Conservation (phyloP, 2,797 vertebrate species). For the Caiman crocodilus region DNA sequence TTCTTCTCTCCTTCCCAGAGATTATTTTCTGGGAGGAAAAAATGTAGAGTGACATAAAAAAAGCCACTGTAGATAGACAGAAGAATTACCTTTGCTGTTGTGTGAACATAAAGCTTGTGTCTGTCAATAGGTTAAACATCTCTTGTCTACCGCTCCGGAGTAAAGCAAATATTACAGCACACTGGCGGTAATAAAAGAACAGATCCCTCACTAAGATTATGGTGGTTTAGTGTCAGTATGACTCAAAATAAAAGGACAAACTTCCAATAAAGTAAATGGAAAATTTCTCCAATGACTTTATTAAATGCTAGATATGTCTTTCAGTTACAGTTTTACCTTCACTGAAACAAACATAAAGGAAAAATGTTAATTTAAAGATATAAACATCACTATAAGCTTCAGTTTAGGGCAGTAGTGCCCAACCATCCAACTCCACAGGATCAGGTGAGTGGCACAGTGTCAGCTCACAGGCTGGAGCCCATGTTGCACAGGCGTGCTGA, state of each 20-base stretch:
- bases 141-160: neutral
- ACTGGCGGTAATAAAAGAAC: neutral
- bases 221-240: neutral
- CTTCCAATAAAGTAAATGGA: too few species aligned
- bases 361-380: neutral
- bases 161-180: neutral
- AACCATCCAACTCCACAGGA: too few species aligned
- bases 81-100: conserved; percentile 23
- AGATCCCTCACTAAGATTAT: neutral
- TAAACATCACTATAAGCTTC: neutral
- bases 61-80: neutral
- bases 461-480: too few species aligned
- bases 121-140: conserved; percentile 40
- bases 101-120: conserved; percentile 20
- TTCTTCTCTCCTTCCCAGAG: neutral
- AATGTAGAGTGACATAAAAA: neutral
- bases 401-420: neutral
- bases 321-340: neutral
- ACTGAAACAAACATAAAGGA: neutral
- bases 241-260: neutral
- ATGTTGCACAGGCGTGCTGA: too few species aligned
- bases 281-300: neutral
- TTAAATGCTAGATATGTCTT: too few species aligned
- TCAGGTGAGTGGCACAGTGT: too few species aligned
- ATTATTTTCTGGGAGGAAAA: neutral